Evolutionary conservation across 2,113 vertebrate species (phyloP).

Genomic region (Erinaceus europaeus): DNA sequence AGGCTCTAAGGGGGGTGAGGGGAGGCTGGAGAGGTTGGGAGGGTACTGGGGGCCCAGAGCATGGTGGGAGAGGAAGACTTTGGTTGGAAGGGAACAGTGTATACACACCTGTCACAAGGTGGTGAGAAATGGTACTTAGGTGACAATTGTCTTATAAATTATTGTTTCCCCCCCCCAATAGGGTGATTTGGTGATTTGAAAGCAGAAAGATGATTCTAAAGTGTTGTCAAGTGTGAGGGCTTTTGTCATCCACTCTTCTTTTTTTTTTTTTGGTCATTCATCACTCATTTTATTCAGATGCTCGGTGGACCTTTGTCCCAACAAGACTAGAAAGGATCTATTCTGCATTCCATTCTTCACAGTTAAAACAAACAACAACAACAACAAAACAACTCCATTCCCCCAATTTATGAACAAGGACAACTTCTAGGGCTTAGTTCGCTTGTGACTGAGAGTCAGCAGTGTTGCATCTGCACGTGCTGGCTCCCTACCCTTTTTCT

Average conservation of each 20-base stretch:
- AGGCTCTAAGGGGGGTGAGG: too few relatives aligned
- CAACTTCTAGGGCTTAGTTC: neutral
- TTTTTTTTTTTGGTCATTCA: too few relatives aligned
- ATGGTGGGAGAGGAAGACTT: too few relatives aligned
- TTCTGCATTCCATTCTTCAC: neutral
- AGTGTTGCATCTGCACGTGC: neutral
- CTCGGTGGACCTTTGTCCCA: neutral
- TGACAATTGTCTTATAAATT: too few relatives aligned
- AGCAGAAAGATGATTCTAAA: neutral
- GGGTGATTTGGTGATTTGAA: too few relatives aligned
- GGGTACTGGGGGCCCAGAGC: too few relatives aligned
- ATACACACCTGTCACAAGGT: too few relatives aligned
- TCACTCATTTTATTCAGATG: constrained; percentile 45
- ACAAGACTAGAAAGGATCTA: neutral
- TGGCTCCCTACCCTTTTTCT: neutral
- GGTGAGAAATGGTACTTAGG: too few relatives aligned
- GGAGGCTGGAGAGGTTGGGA: too few relatives aligned
- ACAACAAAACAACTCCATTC: neutral
- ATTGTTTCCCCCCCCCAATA: too few relatives aligned
- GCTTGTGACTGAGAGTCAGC: neutral
- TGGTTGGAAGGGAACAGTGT: too few relatives aligned
- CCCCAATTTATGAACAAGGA: neutral
- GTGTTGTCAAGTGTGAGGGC: neutral
- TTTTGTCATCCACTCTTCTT: neutral
- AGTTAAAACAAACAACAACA: too few relatives aligned